Evolutionary conservation across 2,113 vertebrate genomes (phyloP), one percentile per base, ranked within the genome.

Genomic region (Melanostigma gelatinosum): DNA sequence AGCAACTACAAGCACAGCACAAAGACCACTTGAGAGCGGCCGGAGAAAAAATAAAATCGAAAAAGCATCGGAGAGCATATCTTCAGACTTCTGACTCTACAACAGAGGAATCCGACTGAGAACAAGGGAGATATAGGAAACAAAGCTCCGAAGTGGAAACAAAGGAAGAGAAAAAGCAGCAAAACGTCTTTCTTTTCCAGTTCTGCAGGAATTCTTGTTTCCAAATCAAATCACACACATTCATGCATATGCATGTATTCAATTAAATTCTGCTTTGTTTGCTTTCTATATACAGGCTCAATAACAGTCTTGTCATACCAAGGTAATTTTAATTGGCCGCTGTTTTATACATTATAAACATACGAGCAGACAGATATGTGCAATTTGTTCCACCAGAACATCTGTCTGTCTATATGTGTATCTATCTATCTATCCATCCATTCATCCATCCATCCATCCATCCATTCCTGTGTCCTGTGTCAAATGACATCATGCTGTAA

Each of bases 401-500:
- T 18, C 46, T 48, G 5, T 48, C 12, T 42, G 42, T 16, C 52
- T 24, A 6, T 55, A n/a, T 11, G 6, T 57, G 24, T 11, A 13
- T 55, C 54, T 2, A 1, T 27, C 11, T 6, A 27, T 38, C 46
- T 6, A 29, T 29, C 29, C 3, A 29, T 48, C 46, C 4, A 6
- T 48, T 16, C 15, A 18, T 48, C 1, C 15, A 6, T 18, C 16
- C 15, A 18, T 48, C 7, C 8, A 34, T 61, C 55, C 6, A 61
- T 61, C 15, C 9, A 32, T 61, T 61, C 58, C 58, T 40, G 34
- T n/a, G 29, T 22, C 36, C 61, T 40, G 34, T n/a, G 61, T 12
- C 16, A 20, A 36, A 75, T 92, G 86, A 92, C 88, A 93, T 91
- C 90, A 87, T 85, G 46, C 71, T 75, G 73, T 86, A 88, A 90